Evolutionary conservation across 2,888 invertebrate species (phyloP).

Genomic region (Macrostomum cliftonense): DNA sequence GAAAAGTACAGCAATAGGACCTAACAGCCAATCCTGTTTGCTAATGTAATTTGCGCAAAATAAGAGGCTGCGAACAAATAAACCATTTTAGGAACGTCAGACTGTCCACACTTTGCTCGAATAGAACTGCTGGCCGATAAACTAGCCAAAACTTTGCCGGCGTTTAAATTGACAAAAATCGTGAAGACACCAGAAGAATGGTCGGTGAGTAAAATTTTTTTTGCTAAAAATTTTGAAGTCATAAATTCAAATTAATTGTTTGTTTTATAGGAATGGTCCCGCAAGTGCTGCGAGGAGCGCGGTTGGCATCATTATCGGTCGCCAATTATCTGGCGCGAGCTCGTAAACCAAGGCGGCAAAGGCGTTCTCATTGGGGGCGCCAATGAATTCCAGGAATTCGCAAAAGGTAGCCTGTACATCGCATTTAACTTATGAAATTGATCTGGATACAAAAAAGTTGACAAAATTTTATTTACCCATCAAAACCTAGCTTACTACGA

Average conservation of each 20-base stretch:
- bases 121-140: slow-evolving; percentile 9
- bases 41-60: too few species aligned
- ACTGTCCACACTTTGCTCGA: slow-evolving; percentile 11
- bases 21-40: too few species aligned
- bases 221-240: too few species aligned
- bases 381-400: slow-evolving; percentile 26
- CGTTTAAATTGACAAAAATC: slow-evolving; percentile 10
- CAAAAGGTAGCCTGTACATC: too few species aligned
- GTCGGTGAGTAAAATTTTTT: slow-evolving; percentile 1
- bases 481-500: slow-evolving; percentile 23
- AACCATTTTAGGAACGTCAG: slow-evolving; percentile 6
- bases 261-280: too few species aligned
- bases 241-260: too few species aligned
- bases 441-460: too few species aligned
- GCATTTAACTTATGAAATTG: too few species aligned
- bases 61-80: too few species aligned
- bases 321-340: slow-evolving; percentile 36
- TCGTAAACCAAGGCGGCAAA: slow-evolving; percentile 37
- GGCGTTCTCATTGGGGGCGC: slow-evolving; percentile 35
- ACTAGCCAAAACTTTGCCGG: slow-evolving; percentile 8
- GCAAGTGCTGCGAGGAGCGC: background rate
- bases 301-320: slow-evolving; percentile 31
- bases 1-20: too few species aligned
- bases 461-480: too few species aligned
- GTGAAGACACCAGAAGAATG: slow-evolving; percentile 9